A percentile compares a stretch with the other conserved stretches of the same genome.
Conservation (phyloP, 2,797 vertebrate genomes). For the Amblyopsis hoosieri region DNA sequence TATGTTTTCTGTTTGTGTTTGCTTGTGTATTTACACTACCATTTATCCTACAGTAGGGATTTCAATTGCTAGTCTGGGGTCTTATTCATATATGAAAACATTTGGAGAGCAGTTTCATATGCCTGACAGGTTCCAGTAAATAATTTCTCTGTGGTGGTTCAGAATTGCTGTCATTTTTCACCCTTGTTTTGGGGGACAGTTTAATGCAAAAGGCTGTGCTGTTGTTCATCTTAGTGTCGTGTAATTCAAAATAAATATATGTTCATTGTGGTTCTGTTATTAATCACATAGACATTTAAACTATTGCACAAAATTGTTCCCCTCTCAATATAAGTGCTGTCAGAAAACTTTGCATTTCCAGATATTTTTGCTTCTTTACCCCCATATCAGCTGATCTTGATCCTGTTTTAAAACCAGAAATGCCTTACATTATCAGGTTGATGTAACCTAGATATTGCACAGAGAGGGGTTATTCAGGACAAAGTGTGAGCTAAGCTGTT, state of each 20-base stretch:
- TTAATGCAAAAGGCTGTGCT: slow-evolving; percentile 3
- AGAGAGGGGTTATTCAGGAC: slow-evolving; percentile 66
- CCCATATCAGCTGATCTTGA: slow-evolving; percentile 27
- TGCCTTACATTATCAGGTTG: slow-evolving; percentile 33
- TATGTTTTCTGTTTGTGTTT: background rate
- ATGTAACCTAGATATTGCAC: slow-evolving; percentile 55
- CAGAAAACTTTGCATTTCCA: slow-evolving; percentile 51
- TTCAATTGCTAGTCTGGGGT: slow-evolving; percentile 11
- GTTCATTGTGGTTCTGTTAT: background rate
- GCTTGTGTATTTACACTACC: background rate
- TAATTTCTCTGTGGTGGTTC: slow-evolving; percentile 17
- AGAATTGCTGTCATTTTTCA: slow-evolving; percentile 12
- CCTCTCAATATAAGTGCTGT: background rate
- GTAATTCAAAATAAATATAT: too few species aligned
- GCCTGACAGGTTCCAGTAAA: slow-evolving; percentile 16
- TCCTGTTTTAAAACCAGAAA: slow-evolving; percentile 24
- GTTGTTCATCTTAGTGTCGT: slow-evolving; percentile 8
- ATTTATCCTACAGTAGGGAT: background rate
- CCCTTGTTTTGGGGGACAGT: background rate
- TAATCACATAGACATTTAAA: slow-evolving; percentile 9
- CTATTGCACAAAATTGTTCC: background rate
- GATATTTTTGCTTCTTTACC: slow-evolving; percentile 42
- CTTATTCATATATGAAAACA: slow-evolving; percentile 10
- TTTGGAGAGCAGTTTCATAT: slow-evolving; percentile 14
- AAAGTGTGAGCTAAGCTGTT: slow-evolving; percentile 63